Evolutionary conservation across 2,888 invertebrate genomes (phyloP).

Genomic region (Chirona hameri): DNA sequence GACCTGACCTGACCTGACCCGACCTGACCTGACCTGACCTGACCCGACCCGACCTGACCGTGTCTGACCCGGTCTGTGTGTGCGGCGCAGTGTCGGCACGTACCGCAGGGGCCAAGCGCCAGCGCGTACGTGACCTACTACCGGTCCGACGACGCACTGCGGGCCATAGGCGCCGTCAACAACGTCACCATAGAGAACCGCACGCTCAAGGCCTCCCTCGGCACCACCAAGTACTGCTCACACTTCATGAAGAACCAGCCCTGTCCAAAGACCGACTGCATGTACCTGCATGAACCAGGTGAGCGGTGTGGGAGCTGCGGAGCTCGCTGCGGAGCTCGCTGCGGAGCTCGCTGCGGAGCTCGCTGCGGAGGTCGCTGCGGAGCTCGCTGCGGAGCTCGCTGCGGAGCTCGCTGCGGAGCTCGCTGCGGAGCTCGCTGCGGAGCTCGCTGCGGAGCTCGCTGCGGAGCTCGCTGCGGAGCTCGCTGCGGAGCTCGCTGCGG

Average conservation of each 20-base stretch:
- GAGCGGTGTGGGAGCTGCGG: slow-evolving; percentile 40
- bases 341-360: too few species aligned
- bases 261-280: slow-evolving; percentile 98
- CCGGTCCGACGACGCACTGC: slow-evolving; percentile 81
- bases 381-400: too few species aligned
- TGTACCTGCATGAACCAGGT: slow-evolving; percentile 99
- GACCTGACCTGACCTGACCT: not conserved
- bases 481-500: too few species aligned
- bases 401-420: too few species aligned
- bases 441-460: too few species aligned
- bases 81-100: not conserved
- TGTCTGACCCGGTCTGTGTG: not conserved
- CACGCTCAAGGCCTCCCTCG: slow-evolving; percentile 93
- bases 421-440: too few species aligned
- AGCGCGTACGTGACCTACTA: slow-evolving; percentile 96
- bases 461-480: too few species aligned
- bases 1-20: too few species aligned
- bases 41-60: not conserved
- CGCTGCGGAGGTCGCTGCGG: too few species aligned
- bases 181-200: slow-evolving; percentile 94
- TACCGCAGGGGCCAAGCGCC: slow-evolving; percentile 46
- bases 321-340: too few species aligned
- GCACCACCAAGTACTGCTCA: slow-evolving; percentile 99
- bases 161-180: slow-evolving; percentile 96
- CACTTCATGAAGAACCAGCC: slow-evolving; percentile 98